Evolutionary conservation across 2,888 invertebrate species (phyloP), one percentile per base, ranked within the genome.

Genomic region (Ennomos quercinarius): DNA sequence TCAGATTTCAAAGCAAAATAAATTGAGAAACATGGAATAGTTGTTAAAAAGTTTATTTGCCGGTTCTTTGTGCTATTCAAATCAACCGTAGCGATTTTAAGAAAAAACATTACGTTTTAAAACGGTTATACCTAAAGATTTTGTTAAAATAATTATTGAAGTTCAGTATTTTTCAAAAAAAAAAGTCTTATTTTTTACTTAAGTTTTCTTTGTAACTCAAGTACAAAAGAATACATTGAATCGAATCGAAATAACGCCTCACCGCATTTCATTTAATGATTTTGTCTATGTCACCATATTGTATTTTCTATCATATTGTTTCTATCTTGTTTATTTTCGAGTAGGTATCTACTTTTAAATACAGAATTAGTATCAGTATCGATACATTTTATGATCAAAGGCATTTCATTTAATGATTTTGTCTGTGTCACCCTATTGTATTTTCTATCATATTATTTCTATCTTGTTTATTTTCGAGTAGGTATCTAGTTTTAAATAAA

Each of bases 311-410:
- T 27, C 27, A 27, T 27, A 27, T 5, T 27, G 27, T 6, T 27
- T 27, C 27, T 27, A 27, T 27, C 27, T 27, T 27, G 27, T 27
- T 27, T 27, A 27, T 27, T 27, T 27, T 27, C 6, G 27, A 17
- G 17, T 17, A 17, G 17, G 17, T 17, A 17, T 17, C 17, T 17
- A 17, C 1, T 57, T 55, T 56, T 38, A 12, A 45, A 52, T 27
- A 38, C 39, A 57, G 52, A n/a, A 58, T 62, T 44, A 9, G 11
- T 48, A 54, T 62, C 48, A 9, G 13, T 48, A 57, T 62, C 51
- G 40, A 40, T 45, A 55, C 51, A 48, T 17, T 37, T 36, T 10
- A 10, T 46, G 55, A 55, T 62, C 62, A 62, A 62, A 62, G 54
- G 46, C 13, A 11, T 47, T 56, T n/a, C n/a, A n/a, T n/a, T n/a